Percentiles rank a stretch among this genome's conserved stretches.
Conservation (phyloP, 2,797 vertebrate genomes). For the Chloroceryle amazona region DNA sequence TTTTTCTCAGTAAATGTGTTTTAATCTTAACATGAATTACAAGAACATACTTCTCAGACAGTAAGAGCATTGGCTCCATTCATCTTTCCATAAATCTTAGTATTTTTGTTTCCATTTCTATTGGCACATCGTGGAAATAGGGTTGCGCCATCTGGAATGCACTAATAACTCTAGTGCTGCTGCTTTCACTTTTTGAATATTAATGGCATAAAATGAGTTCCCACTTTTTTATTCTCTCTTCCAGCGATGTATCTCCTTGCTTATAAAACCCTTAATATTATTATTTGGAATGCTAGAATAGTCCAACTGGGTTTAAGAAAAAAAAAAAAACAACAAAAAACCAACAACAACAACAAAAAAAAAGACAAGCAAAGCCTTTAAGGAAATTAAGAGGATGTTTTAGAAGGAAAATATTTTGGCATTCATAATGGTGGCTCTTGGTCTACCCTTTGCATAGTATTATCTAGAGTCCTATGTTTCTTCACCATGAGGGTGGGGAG, state of each 20-base stretch:
- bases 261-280: background rate
- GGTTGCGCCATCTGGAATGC: background rate
- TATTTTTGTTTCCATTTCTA: background rate
- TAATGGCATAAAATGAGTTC: background rate
- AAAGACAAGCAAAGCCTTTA: accelerated
- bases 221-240: background rate
- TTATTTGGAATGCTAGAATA: background rate
- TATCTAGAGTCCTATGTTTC: background rate
- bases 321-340: background rate
- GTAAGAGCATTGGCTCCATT: background rate
- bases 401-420: background rate
- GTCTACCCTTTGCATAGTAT: background rate
- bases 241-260: background rate
- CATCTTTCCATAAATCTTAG: background rate
- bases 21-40: background rate
- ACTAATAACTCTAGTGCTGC: background rate
- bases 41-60: background rate
- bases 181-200: background rate
- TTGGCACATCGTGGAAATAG: background rate
- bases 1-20: background rate
- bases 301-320: background rate
- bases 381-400: background rate
- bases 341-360: too few species aligned
- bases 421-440: background rate
- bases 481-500: too few species aligned